phyloP scores from a whole-genome alignment of 2,113 vertebrate species.

The Otolemur garnettii region DNA sequence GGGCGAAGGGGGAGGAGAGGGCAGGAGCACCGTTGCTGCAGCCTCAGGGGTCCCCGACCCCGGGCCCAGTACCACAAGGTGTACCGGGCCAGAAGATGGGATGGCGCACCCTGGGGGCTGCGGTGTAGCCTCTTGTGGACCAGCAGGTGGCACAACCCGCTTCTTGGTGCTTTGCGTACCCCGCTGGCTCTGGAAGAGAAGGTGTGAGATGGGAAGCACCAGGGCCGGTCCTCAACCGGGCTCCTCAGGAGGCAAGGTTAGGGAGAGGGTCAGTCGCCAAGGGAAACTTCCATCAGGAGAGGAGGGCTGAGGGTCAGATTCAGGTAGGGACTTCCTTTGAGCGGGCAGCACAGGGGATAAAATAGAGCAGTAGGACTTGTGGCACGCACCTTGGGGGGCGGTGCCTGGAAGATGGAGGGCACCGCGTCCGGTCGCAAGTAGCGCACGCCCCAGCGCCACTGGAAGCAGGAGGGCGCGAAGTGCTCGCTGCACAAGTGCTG shows the following conservation, averaged over 20 bases:
- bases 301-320: neutral
- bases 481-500: constrained; percentile 91
- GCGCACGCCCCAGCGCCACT: constrained; percentile 88
- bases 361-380: neutral
- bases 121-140: neutral
- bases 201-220: neutral
- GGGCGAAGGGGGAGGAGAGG: neutral
- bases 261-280: neutral
- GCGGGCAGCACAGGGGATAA: neutral
- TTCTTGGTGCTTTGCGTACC: neutral
- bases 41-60: neutral
- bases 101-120: neutral
- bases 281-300: neutral
- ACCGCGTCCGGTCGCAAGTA: constrained; percentile 86
- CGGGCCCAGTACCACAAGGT: neutral
- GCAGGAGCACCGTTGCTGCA: neutral
- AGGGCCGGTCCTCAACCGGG: neutral
- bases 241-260: neutral
- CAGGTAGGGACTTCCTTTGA: neutral
- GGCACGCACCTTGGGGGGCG: constrained; percentile 61
- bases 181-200: constrained; percentile 30
- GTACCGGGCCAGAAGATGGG: neutral
- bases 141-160: accelerated
- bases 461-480: constrained; percentile 89
- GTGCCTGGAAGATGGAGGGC: constrained; percentile 88